Base-by-base conservation (phyloP, 2,797 vertebrate genomes). In the Scolopax rusticola region DNA sequence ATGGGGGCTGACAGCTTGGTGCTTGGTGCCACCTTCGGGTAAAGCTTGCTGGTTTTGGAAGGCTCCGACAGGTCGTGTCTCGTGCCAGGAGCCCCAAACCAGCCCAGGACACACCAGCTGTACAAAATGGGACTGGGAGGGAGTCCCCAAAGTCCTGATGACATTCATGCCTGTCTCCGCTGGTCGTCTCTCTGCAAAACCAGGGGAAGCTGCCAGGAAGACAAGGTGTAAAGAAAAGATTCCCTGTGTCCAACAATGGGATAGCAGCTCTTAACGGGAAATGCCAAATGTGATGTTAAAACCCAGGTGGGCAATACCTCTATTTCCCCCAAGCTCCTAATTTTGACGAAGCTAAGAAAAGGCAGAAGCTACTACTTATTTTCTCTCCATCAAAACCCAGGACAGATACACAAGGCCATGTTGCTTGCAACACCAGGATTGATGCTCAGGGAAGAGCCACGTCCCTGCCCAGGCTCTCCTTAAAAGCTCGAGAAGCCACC, bases 51-150 rank as follows among this genome's bases (percentile, higher is more conserved):
- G 69, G 36, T 50, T 32, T 50, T 15, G 8, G 27, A 32, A 16
- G 27, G 45, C 21, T 24, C 73, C 0, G 0, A 36, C 48, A 2
- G 11, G 19, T 18, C 0, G 2, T 0, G 9, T 16, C 50, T 30
- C 6, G 1, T 0, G 3, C 36, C 24, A 4, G 73, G 20, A 76
- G 25, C 14, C 40, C 57, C 50, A 17, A 4, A 36, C 4, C 25
- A 36, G 47, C 69, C 25, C 32, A 7, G 64, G 16, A 38, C 27
- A 10, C 1, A 0, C 41, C 2, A 3, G 65, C 18, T 41, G 2
- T 5, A 6, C 5, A 5, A 21, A 40, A 33, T 2, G 11, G 33
- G 3, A 41, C 45, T 0, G 1, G 63, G n/a, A 59, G 1, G 57
- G n/a, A 65, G 20, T 30, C 40, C 36, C 43, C 20, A 5, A 5